phyloP scores from a whole-genome alignment of 2,888 invertebrate species.

The Pristionchus mayeri region DNA sequence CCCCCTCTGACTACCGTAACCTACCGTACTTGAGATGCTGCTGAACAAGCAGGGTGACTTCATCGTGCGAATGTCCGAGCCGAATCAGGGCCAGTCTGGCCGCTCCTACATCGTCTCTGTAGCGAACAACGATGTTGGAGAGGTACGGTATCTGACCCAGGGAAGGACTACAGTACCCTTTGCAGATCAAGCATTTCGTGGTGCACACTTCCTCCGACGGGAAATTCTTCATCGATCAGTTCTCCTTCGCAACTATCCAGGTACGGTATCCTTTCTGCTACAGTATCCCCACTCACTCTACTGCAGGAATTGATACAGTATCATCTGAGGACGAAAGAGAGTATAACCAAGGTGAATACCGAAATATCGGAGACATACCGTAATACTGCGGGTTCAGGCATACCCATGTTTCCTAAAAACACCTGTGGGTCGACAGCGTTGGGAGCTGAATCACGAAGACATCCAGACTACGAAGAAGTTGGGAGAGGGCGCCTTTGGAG shows the following conservation, averaged over 20 bases:
- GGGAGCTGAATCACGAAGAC: constrained; percentile 67
- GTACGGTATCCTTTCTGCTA: background rate
- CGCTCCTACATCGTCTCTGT: constrained; percentile 14
- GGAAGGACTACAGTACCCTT: background rate
- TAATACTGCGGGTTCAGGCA: background rate
- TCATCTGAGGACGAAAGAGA: background rate
- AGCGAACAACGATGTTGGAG: background rate
- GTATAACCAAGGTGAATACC: background rate
- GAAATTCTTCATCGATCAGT: constrained; percentile 56
- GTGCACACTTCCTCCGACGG: constrained; percentile 49
- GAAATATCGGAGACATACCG: background rate
- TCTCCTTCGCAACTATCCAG: constrained; percentile 51
- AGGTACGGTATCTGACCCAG: constrained; percentile 10
- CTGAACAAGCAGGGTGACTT: constrained; percentile 17
- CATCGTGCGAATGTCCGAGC: constrained; percentile 47
- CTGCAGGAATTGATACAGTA: background rate
- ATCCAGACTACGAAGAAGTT: constrained; percentile 65
- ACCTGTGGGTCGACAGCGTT: constrained; percentile 48
- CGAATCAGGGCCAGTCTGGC: constrained; percentile 18
- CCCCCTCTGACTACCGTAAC: background rate
- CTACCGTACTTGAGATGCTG: constrained; percentile 1
- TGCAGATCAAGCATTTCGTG: constrained; percentile 60
- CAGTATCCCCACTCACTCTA: background rate
- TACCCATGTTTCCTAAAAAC: constrained; percentile 1
- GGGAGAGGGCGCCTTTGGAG: constrained; percentile 71